A percentile compares a stretch with the other conserved stretches of the same genome.
Evolutionary conservation across 2,888 invertebrate species (phyloP).

Genomic region (Ommatoiulus sabulosus): DNA sequence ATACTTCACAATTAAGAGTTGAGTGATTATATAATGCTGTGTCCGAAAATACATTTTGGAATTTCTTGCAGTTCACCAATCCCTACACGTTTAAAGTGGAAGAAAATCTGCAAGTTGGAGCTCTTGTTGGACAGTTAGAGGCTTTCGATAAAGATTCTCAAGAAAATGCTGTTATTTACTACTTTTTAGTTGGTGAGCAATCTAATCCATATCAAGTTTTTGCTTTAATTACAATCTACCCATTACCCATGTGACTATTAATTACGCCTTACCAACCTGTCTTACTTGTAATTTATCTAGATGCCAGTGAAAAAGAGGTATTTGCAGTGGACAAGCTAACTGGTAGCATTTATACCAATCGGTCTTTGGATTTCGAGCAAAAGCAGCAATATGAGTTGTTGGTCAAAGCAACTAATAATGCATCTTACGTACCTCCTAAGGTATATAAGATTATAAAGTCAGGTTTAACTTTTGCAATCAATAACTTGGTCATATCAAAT

Average conservation of each 20-base stretch:
- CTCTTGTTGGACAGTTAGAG: slow-evolving; percentile 55
- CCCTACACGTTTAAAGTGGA: slow-evolving; percentile 55
- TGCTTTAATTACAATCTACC: background rate
- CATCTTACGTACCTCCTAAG: slow-evolving; percentile 57
- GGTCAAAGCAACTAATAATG: slow-evolving; percentile 80
- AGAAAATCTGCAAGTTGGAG: slow-evolving; percentile 55
- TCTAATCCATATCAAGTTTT: background rate
- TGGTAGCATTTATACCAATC: slow-evolving; percentile 83
- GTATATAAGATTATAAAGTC: background rate
- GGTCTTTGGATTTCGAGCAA: slow-evolving; percentile 84
- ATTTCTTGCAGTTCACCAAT: slow-evolving; percentile 50
- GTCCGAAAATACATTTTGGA: too few species aligned
- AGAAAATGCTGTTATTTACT: slow-evolving; percentile 51
- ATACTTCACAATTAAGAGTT: too few species aligned
- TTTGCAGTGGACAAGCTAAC: slow-evolving; percentile 84
- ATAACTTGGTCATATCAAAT: too few species aligned
- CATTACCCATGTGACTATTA: too few species aligned
- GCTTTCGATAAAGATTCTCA: slow-evolving; percentile 49
- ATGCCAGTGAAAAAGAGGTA: slow-evolving; percentile 77
- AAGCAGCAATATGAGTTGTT: slow-evolving; percentile 80
- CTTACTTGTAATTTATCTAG: slow-evolving; percentile 58
- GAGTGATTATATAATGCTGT: too few species aligned
- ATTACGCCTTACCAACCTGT: too few species aligned
- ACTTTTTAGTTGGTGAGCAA: slow-evolving; percentile 73
- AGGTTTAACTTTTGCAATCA: too few species aligned